Evolutionary conservation across 1,140 invertebrate genomes (phyloP), one percentile per base, ranked within the genome.

Genomic region (Pemphigus obesinymphae): DNA sequence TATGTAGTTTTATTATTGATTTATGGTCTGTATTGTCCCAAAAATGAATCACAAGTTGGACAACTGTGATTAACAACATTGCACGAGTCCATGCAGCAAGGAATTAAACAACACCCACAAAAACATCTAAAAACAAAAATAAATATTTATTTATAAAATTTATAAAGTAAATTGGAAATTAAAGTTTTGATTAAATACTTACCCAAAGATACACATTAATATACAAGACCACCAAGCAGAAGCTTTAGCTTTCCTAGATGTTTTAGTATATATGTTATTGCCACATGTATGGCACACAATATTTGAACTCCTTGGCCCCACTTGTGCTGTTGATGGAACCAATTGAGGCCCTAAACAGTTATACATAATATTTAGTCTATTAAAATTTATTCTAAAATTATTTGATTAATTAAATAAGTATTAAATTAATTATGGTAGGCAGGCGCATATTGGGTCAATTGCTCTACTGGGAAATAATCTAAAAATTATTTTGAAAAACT

Each of bases 1-100:
- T n/a, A n/a, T n/a, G n/a, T n/a, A n/a, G n/a, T n/a, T n/a, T n/a
- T n/a, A n/a, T n/a, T n/a, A n/a, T 92, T 61, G 29, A 26, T 61
- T 61, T 61, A 94, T 90, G 93, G 90, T 78, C 92, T 90, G 86
- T 91, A 94, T 73, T 92, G 90, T 81, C 95, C 95, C 63, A 96
- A 87, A 86, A 94, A 94, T 31, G 92, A 89, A 84, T 92, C 90
- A 87, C 95, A 96, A 85, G 94, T 93, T 58, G 95, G 94, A 86
- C 95, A 96, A 73, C 88, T 92, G 86, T 96, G 95, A 85, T 95
- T 93, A 43, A 95, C 91, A 86, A 96, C 93, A 93, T 95, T 94
- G 85, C 94, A 96, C 84, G 93, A 92, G 82, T 95, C 92, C 83
- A 96, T 94, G 85, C 94, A 96, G 86, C 93, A 96, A 17, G 95